phyloP scores from a whole-genome alignment of 2,797 vertebrate genomes.

The Acanthurus leucopareius region DNA sequence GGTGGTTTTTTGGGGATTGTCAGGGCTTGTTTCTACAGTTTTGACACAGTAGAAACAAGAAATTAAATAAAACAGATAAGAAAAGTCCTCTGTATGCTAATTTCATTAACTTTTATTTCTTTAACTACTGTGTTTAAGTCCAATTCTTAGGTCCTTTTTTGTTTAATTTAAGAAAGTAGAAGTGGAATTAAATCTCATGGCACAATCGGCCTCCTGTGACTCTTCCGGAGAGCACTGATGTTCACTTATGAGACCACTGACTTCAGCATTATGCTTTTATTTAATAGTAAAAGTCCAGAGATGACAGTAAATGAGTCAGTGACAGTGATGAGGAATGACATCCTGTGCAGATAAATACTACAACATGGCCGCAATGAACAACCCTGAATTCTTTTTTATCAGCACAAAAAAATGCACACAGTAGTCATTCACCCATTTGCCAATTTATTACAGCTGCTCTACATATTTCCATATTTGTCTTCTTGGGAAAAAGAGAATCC shows the following conservation, averaged over 20 bases:
- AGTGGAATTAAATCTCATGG: not conserved
- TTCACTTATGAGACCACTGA: no score
- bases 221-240: not conserved
- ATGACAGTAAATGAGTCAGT: not conserved
- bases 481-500: not conserved
- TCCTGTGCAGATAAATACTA: not conserved
- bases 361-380: not conserved
- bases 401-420: no score
- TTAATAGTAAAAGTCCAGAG: not conserved
- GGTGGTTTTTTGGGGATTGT: no score
- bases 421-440: not conserved
- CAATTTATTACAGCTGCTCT: not conserved
- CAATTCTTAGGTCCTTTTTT: not conserved
- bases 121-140: not conserved
- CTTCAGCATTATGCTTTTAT: not conserved
- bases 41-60: no score
- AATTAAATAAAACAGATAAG: no score
- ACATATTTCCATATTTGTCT: not conserved
- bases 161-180: not conserved
- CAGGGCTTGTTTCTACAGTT: no score
- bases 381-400: no score
- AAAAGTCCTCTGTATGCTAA: not conserved
- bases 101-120: not conserved
- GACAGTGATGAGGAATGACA: not conserved
- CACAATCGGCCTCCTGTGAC: not conserved